Conservation (phyloP, 2,888 invertebrate species). For the Argyra leucocephala region DNA sequence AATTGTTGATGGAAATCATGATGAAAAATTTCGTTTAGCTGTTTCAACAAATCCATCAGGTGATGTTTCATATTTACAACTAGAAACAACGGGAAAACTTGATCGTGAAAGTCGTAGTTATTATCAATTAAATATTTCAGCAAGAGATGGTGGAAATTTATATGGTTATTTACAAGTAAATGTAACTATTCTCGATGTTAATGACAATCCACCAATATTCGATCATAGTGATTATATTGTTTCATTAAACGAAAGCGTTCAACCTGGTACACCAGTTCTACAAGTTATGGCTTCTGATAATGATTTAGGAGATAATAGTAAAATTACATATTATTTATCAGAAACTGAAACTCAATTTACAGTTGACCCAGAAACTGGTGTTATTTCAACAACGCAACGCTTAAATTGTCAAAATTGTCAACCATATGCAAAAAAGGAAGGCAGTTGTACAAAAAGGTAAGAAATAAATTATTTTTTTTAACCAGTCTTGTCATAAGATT, state of each 20-base stretch:
- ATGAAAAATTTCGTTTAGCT: constrained; percentile 77
- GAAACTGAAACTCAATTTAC: constrained; percentile 80
- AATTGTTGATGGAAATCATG: constrained; percentile 82
- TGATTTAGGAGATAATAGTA: constrained; percentile 86
- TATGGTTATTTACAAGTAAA: constrained; percentile 81
- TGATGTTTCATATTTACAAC: constrained; percentile 79
- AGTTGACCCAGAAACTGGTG: constrained; percentile 85
- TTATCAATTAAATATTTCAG: constrained; percentile 81
- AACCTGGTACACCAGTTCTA: constrained; percentile 78
- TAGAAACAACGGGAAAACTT: constrained; percentile 83
- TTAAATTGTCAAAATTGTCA: constrained; percentile 71
- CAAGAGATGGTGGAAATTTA: constrained; percentile 75
- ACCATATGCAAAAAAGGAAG: constrained; percentile 44
- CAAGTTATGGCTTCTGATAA: constrained; percentile 90
- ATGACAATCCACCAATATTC: constrained; percentile 90
- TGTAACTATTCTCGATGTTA: constrained; percentile 82
- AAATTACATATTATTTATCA: constrained; percentile 81
- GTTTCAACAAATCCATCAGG: constrained; percentile 83
- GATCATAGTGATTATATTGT: constrained; percentile 92
- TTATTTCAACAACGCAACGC: constrained; percentile 72
- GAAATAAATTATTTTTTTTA: neutral
- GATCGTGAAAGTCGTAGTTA: constrained; percentile 82
- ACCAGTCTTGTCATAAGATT: neutral
- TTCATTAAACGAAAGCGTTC: constrained; percentile 84
- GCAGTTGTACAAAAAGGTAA: constrained; percentile 58